Evolutionary conservation across 2,797 vertebrate species (phyloP).

Genomic region (Neomorphus geoffroyi): DNA sequence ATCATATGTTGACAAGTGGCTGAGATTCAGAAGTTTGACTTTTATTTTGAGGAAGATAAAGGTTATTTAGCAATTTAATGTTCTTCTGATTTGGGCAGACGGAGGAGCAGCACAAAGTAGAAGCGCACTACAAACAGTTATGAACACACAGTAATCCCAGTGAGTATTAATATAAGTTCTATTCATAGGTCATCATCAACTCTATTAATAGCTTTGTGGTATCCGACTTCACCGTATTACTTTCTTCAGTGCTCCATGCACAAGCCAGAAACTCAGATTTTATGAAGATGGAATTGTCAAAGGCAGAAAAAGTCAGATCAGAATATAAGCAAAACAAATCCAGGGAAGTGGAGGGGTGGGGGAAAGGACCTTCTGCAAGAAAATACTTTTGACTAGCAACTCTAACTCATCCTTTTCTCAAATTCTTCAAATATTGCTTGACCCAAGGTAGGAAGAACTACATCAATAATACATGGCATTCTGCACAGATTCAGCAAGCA

Average conservation of each 20-base stretch:
- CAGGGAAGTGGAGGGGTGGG: background rate
- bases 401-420: background rate
- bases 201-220: conserved; percentile 21
- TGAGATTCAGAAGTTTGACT: conserved; percentile 20
- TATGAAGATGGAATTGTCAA: background rate
- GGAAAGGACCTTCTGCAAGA: background rate
- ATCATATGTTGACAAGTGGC: background rate
- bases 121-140: background rate
- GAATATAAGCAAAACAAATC: background rate
- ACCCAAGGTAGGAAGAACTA: background rate
- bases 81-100: background rate
- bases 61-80: background rate
- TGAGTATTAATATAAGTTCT: conserved; percentile 17
- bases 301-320: background rate
- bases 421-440: background rate
- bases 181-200: conserved; percentile 32
- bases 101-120: background rate
- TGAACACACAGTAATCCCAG: background rate
- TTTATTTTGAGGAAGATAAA: background rate
- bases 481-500: background rate
- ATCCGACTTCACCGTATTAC: background rate
- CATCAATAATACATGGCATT: background rate
- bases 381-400: background rate
- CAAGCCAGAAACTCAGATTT: background rate
- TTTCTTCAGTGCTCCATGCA: background rate